Conservation (phyloP, 2,113 vertebrate species). For the Spea bombifrons region DNA sequence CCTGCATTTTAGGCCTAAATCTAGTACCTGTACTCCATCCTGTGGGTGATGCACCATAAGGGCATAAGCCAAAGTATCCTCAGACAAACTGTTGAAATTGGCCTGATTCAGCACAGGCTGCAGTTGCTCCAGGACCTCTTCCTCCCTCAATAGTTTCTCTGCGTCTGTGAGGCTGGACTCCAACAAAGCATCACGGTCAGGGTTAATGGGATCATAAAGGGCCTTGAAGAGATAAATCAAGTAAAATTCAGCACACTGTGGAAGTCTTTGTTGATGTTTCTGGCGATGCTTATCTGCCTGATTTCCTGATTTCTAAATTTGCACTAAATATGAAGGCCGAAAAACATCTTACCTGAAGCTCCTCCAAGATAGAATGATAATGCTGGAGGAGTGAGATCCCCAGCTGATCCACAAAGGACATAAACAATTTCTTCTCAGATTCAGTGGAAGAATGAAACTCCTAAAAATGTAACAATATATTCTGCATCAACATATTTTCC, state of each 20-base stretch:
- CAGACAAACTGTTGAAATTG: slow-evolving; percentile 61
- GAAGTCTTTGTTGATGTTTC: no score
- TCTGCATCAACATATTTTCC: no score
- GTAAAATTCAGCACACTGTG: no score
- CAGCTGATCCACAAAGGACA: slow-evolving; percentile 55
- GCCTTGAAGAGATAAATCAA: slow-evolving; percentile 45
- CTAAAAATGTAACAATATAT: slow-evolving; percentile 40
- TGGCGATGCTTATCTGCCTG: no score
- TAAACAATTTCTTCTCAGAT: slow-evolving; percentile 45
- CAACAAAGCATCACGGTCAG: slow-evolving; percentile 59
- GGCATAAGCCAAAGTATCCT: slow-evolving; percentile 61
- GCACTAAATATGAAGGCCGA: not conserved
- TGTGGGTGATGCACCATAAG: slow-evolving; percentile 63
- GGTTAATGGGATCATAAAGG: slow-evolving; percentile 64
- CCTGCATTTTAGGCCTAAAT: not conserved
- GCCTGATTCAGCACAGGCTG: slow-evolving; percentile 61
- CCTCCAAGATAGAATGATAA: slow-evolving; percentile 55
- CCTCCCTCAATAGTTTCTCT: slow-evolving; percentile 57
- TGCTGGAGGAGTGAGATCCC: slow-evolving; percentile 57
- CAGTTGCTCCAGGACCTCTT: slow-evolving; percentile 57
- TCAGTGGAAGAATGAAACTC: slow-evolving; percentile 60
- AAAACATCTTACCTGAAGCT: slow-evolving; percentile 55
- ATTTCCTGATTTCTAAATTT: not conserved
- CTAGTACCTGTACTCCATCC: slow-evolving; percentile 62
- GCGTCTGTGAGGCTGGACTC: slow-evolving; percentile 52